Evolutionary conservation across 2,888 invertebrate genomes (phyloP).

Genomic region (Drosophila buzzatii): DNA sequence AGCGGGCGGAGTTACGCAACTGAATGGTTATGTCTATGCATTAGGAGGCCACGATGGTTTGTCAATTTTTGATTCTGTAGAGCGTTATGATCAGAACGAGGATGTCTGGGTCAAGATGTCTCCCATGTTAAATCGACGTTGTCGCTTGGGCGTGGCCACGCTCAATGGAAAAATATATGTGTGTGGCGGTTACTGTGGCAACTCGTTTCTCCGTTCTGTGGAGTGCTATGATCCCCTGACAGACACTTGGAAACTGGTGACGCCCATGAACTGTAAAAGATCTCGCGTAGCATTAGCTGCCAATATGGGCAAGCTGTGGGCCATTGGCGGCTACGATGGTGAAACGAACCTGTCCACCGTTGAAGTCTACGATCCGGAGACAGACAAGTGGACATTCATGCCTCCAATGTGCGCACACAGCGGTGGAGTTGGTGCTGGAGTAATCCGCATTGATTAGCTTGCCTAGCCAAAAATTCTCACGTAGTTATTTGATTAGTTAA

Average conservation of each 20-base stretch:
- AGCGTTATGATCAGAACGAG: conserved; percentile 91
- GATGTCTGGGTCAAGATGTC: conserved; percentile 91
- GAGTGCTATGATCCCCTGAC: conserved; percentile 92
- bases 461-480: conserved; percentile 45
- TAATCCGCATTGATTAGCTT: conserved; percentile 87
- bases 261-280: conserved; percentile 93
- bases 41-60: conserved; percentile 95
- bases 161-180: conserved; percentile 93
- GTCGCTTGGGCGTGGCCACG: conserved; percentile 93
- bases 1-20: conserved; percentile 90
- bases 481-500: conserved; percentile 44
- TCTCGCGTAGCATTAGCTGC: conserved; percentile 93
- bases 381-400: conserved; percentile 90
- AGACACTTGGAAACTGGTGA: conserved; percentile 91
- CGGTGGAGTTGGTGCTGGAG: conserved; percentile 95
- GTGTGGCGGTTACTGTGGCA: conserved; percentile 94
- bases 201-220: conserved; percentile 92
- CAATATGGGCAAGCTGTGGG: conserved; percentile 93
- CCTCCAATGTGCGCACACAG: conserved; percentile 94
- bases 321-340: conserved; percentile 92
- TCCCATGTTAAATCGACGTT: conserved; percentile 92
- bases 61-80: conserved; percentile 94
- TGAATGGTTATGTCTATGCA: conserved; percentile 90
- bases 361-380: conserved; percentile 92
- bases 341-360: conserved; percentile 92